Evolutionary conservation across 2,797 vertebrate species (phyloP).

Genomic region (Diplodus puntazzo): DNA sequence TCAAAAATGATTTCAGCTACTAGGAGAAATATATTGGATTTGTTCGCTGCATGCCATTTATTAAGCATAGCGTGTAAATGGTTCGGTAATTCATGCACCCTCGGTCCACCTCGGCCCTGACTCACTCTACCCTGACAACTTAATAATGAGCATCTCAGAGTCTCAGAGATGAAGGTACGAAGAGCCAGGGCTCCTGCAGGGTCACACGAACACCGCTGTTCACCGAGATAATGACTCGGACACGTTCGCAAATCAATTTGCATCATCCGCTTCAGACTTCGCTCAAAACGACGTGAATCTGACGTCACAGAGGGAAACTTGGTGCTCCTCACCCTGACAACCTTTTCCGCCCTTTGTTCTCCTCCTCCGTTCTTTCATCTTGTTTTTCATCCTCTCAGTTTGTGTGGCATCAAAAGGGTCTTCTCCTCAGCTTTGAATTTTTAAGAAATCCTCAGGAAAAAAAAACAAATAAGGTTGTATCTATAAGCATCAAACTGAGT

Average conservation of each 20-base stretch:
- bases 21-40: not conserved
- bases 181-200: not conserved
- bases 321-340: not conserved
- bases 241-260: slow-evolving; percentile 5
- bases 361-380: slow-evolving; percentile 28
- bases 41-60: not conserved
- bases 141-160: slow-evolving; percentile 20
- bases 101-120: slow-evolving; percentile 5
- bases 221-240: not conserved
- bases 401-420: slow-evolving; percentile 8
- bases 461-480: not conserved
- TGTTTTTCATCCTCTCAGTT: slow-evolving; percentile 7
- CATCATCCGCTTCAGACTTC: not conserved
- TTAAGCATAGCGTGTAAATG: slow-evolving; percentile 11
- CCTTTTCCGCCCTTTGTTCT: slow-evolving; percentile 4
- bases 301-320: slow-evolving; percentile 2
- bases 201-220: not conserved
- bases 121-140: slow-evolving; percentile 38
- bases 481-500: not conserved
- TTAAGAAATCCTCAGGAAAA: not conserved
- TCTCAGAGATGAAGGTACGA: slow-evolving; percentile 13
- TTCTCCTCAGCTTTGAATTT: slow-evolving; percentile 10
- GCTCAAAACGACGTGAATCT: not conserved
- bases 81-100: slow-evolving; percentile 32
- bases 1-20: not conserved